Base-by-base conservation (phyloP, 2,797 vertebrate genomes). In the Neostethus bicornis region DNA sequence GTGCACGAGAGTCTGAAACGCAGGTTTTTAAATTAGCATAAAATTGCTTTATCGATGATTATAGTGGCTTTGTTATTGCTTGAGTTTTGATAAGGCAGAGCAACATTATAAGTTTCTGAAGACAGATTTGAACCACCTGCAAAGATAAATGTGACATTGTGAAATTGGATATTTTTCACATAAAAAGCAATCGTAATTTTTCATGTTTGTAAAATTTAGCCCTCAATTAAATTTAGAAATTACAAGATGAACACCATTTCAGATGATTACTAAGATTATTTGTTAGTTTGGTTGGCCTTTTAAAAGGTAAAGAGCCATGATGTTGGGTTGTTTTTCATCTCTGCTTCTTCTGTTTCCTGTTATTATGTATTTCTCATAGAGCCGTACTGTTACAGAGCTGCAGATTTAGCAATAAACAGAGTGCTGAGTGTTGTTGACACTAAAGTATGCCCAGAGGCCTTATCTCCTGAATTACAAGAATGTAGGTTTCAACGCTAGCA, bases 371-470 rank as follows among this genome's bases (percentile, higher is more conserved):
- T n/a, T 41, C 35, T 7, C 3, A 51, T 42, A 31, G 28, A 55
- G 13, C 4, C 34, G 38, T 38, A n/a, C 19, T 42, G 38, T 46
- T 19, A 29, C 0, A 0, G 21, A n/a, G 23, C 25, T 28, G 21
- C 23, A 28, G 39, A 37, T 55, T n/a, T 41, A 51, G 17, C 29
- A 24, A 44, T 38, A 26, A 38, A 55, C 23, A 10, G 12, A 35
- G 28, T 56, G 60, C 19, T 75, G 54, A 77, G 59, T 75, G 61
- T 50, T 66, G 34, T n/a, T 66, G 53, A 68, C 23, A 54, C 48
- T 39, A 34, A 70, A 42, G 58, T 51, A 60, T 70, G 61, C 64
- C 19, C 51, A 13, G 54, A 29, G 26, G 25, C 19, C 17, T 37
- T 64, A 65, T 75, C 44, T 61, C 32, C 49, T 66, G 35, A 38